These are phyloP conservation scores for Yponomeuta sedellus DNA, from an alignment of 2,888 invertebrate genomes.

Conservation along the genomic window DNA sequence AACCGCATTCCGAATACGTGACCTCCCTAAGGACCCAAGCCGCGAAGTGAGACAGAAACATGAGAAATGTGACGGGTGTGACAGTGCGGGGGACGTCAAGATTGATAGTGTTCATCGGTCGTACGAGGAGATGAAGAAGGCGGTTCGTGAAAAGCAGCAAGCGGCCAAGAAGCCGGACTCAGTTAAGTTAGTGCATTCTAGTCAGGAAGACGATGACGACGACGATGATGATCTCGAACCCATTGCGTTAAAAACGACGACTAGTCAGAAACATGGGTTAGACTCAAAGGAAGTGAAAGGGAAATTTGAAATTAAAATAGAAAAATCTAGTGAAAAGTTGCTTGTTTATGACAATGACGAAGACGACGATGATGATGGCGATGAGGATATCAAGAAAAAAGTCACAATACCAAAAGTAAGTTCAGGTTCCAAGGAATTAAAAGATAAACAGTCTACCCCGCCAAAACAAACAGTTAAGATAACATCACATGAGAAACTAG, in stretches of 20 bases:
- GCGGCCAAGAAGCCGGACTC: conserved; percentile 16
- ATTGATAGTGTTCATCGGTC: conserved; percentile 52
- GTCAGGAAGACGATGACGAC: conserved; percentile 38
- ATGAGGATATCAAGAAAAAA: conserved; percentile 13
- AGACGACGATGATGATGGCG: conserved; percentile 25
- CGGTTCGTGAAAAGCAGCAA: conserved; percentile 45
- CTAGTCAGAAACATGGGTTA: not conserved
- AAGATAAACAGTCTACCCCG: not conserved
- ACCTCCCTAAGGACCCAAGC: conserved; percentile 52
- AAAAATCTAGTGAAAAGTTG: conserved; percentile 13
- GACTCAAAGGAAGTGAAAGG: conserved; percentile 2
- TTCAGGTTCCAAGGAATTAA: conserved; percentile 10
- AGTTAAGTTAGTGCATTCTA: conserved; percentile 24
- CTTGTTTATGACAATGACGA: conserved; percentile 30
- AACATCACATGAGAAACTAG: not conserved
- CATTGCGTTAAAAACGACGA: conserved; percentile 11
- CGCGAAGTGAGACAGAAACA: conserved; percentile 32
- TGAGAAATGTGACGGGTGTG: conserved; percentile 62
- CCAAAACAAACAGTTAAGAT: conserved; percentile 1
- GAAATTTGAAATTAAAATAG: conserved; percentile 13
- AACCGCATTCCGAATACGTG: conserved; percentile 72
- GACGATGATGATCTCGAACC: conserved; percentile 29
- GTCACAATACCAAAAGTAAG: conserved; percentile 3
- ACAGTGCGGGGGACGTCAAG: conserved; percentile 51
- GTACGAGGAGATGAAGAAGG: conserved; percentile 47